These are phyloP conservation scores for Loriculus beryllinus DNA, from an alignment of 2,797 vertebrate genomes.

Conservation along the genomic window DNA sequence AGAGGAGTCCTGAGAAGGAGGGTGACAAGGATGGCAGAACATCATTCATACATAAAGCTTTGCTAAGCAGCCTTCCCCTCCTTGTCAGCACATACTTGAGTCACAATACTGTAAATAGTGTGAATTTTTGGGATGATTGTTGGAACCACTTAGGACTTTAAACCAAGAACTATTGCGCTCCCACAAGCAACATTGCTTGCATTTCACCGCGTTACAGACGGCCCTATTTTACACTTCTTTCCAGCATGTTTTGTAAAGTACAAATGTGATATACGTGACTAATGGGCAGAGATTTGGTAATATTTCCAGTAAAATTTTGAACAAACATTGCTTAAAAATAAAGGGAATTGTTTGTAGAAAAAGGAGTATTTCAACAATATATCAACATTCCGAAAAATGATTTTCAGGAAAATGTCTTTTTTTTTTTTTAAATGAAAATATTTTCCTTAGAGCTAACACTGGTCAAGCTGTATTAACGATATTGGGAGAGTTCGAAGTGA, in stretches of 20 bases:
- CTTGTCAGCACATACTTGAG: neutral
- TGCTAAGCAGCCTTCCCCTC: neutral
- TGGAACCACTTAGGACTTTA: neutral
- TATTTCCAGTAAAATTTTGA: slow-evolving; percentile 35
- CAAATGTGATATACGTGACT: neutral
- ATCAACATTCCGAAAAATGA: slow-evolving; percentile 11
- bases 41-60: neutral
- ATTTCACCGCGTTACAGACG: neutral
- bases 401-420: slow-evolving; percentile 28
- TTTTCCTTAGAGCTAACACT: slow-evolving; percentile 50
- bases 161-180: neutral
- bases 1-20: neutral
- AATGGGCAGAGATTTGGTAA: neutral
- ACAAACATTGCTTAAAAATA: neutral
- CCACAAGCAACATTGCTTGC: neutral
- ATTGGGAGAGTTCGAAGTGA: slow-evolving; percentile 53
- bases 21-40: neutral
- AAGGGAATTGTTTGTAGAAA: slow-evolving; percentile 34
- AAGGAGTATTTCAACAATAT: slow-evolving; percentile 30
- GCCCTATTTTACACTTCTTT: neutral
- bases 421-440: slow-evolving; percentile 39
- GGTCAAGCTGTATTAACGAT: slow-evolving; percentile 55
- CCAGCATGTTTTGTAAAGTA: neutral
- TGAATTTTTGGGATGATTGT: neutral
- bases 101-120: fast-evolving